Conservation (phyloP, 1,140 invertebrate species). For the Cyphomyrmex costatus region DNA sequence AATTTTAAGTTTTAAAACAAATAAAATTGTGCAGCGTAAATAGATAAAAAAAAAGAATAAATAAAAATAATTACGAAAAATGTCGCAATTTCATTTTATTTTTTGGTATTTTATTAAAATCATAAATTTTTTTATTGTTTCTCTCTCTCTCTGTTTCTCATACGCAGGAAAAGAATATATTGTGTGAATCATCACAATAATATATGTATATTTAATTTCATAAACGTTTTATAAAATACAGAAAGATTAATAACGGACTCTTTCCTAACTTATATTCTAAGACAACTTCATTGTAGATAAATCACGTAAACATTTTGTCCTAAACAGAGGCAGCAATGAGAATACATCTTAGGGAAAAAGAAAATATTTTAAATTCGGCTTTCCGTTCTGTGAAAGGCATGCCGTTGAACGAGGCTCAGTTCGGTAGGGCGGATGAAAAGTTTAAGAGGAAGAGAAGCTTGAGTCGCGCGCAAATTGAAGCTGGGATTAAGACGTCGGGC, state of each 20-base stretch:
- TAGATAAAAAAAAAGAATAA: background rate
- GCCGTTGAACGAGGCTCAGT: constrained; percentile 3
- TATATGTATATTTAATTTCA: background rate
- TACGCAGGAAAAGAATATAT: background rate
- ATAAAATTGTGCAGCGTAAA: background rate
- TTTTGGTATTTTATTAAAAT: background rate
- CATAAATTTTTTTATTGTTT: background rate
- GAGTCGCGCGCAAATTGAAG: constrained; percentile 74
- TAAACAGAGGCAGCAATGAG: constrained; percentile 12
- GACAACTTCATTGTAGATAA: background rate
- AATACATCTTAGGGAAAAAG: constrained; percentile 20
- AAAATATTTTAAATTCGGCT: constrained; percentile 37
- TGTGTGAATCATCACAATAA: background rate
- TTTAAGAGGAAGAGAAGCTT: constrained; percentile 47
- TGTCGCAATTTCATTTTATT: background rate
- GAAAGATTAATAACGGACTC: background rate
- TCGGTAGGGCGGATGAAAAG: constrained; percentile 29
- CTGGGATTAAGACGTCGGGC: constrained; percentile 77
- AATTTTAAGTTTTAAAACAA: too few relatives aligned
- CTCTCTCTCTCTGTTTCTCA: background rate
- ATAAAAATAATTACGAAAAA: background rate
- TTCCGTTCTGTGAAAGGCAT: constrained; percentile 47
- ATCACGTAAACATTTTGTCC: constrained; percentile 8
- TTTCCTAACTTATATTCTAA: background rate
- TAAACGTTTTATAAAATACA: background rate